These are phyloP conservation scores for Antheraea mylitta DNA, from an alignment of 1,140 invertebrate genomes.

Conservation along the genomic window DNA sequence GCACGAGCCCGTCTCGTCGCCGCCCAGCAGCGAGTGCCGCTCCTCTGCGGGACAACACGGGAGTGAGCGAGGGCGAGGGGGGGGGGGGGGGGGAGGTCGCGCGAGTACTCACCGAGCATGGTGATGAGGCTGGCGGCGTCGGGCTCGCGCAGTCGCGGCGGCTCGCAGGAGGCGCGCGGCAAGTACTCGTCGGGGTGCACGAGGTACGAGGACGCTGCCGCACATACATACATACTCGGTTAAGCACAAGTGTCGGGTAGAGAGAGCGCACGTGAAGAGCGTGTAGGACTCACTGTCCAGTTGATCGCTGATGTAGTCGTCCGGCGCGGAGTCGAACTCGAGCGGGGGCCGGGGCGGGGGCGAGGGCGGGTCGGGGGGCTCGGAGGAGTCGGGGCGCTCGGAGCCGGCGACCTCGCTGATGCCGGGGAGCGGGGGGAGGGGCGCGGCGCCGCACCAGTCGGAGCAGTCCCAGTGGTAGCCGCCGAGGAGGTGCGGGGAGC, in stretches of 20 bases:
- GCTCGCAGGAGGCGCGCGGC: constrained; percentile 55
- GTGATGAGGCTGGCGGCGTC: constrained; percentile 67
- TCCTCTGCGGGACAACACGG: constrained; percentile 77
- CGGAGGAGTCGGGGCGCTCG: constrained; percentile 93
- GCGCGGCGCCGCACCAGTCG: constrained; percentile 90
- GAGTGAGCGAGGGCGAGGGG: too few relatives aligned
- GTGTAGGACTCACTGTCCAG: too few relatives aligned
- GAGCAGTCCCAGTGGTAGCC: constrained; percentile 97
- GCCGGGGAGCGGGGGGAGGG: constrained; percentile 90
- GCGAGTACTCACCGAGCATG: constrained; percentile 44
- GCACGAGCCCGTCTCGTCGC: constrained; percentile 80
- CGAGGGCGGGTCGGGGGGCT: constrained; percentile 27
- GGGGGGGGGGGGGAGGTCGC: too few relatives aligned
- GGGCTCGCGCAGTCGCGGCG: constrained; percentile 17
- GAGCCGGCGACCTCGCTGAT: constrained; percentile 93
- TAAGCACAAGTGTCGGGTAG: too few relatives aligned
- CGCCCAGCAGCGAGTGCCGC: constrained; percentile 85
- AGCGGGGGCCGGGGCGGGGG: constrained; percentile 18
- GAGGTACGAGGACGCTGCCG: too few relatives aligned
- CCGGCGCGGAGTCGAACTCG: constrained; percentile 69
- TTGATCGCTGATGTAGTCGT: constrained; percentile 69
- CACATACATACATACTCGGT: too few relatives aligned
- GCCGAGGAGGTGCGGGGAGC: constrained; percentile 55
- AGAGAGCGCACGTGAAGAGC: too few relatives aligned
- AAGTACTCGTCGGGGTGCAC: constrained; percentile 79